Evolutionary conservation across 2,113 vertebrate genomes (phyloP).

Genomic region (Datnioides undecimradiatus): DNA sequence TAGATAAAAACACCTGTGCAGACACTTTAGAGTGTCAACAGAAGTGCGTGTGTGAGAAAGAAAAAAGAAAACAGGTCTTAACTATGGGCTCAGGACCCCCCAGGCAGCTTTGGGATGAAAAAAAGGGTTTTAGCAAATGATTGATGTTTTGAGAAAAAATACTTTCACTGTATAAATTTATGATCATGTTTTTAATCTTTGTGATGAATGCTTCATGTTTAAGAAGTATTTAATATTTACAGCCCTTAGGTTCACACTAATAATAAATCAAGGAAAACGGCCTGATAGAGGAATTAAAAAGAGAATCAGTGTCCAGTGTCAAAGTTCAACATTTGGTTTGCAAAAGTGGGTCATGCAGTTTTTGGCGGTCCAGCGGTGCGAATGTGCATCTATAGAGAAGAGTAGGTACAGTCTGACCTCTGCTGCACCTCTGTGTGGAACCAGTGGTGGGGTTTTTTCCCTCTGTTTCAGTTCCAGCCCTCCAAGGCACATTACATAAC

Average conservation of each 20-base stretch:
- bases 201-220: constrained; percentile 34
- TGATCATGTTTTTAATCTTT: constrained; percentile 39
- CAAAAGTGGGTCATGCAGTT: constrained; percentile 10
- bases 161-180: constrained; percentile 16
- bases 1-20: constrained; percentile 61
- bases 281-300: background rate
- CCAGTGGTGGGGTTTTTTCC: constrained; percentile 26
- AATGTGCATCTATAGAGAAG: constrained; percentile 35
- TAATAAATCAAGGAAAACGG: constrained; percentile 12
- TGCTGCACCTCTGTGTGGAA: constrained; percentile 54
- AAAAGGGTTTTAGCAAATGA: constrained; percentile 19
- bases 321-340: constrained; percentile 12
- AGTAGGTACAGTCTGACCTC: constrained; percentile 60
- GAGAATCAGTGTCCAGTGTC: background rate
- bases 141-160: constrained; percentile 21
- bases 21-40: constrained; percentile 28
- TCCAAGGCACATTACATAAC: constrained; percentile 69
- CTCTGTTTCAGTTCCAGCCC: constrained; percentile 46
- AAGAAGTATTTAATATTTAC: constrained; percentile 36
- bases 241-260: background rate
- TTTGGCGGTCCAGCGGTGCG: constrained; percentile 3
- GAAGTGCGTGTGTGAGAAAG: background rate
- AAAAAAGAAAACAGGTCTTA: background rate
- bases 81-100: constrained; percentile 1
- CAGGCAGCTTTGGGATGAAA: constrained; percentile 7